These are phyloP conservation scores for Rhinophrynus dorsalis DNA, from an alignment of 2,797 vertebrate genomes.

Conservation along the genomic window DNA sequence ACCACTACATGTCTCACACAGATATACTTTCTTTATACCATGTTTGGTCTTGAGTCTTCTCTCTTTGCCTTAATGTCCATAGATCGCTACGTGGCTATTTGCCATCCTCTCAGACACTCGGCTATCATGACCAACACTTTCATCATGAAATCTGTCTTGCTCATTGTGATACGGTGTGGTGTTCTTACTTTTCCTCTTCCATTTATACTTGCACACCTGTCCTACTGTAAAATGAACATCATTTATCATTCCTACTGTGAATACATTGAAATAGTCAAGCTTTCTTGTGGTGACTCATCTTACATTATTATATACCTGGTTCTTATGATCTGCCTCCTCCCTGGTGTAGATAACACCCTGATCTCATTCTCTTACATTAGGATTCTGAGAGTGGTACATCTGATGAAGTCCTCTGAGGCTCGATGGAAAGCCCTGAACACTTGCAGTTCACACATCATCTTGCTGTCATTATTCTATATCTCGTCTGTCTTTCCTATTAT, in stretches of 20 bases:
- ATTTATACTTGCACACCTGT: slow-evolving; percentile 47
- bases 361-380: slow-evolving; percentile 52
- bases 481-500: slow-evolving; percentile 58
- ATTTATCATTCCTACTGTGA: slow-evolving; percentile 59
- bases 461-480: slow-evolving; percentile 58
- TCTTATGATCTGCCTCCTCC: slow-evolving; percentile 40
- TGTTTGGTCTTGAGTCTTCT: slow-evolving; percentile 54
- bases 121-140: slow-evolving; percentile 54
- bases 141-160: slow-evolving; percentile 40
- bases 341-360: slow-evolving; percentile 51
- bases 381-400: slow-evolving; percentile 55
- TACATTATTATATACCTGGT: slow-evolving; percentile 55
- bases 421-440: slow-evolving; percentile 57
- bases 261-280: slow-evolving; percentile 57
- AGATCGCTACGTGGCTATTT: slow-evolving; percentile 59
- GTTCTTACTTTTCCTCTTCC: slow-evolving; percentile 45
- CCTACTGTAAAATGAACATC: slow-evolving; percentile 46
- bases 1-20: slow-evolving; percentile 51
- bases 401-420: slow-evolving; percentile 54
- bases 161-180: slow-evolving; percentile 41
- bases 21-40: slow-evolving; percentile 56
- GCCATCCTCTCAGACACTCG: slow-evolving; percentile 52
- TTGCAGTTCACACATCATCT: slow-evolving; percentile 55
- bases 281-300: slow-evolving; percentile 45
- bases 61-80: slow-evolving; percentile 57